phyloP scores from a whole-genome alignment of 2,888 invertebrate species.

The Pterostichus niger region DNA sequence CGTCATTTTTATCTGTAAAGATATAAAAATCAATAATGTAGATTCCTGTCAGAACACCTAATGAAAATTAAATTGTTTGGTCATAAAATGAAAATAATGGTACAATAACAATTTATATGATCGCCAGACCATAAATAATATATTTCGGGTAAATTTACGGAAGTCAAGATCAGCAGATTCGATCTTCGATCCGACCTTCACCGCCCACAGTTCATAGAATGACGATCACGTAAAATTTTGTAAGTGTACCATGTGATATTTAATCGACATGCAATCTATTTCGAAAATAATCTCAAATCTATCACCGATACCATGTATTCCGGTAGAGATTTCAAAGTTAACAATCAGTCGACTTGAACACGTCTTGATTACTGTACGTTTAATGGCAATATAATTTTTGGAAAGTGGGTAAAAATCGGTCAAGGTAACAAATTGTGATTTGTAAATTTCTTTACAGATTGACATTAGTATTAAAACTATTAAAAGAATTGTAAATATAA shows the following conservation, averaged over 20 bases:
- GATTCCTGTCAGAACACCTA: neutral
- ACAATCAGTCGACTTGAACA: neutral
- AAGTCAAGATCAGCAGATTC: neutral
- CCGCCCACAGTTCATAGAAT: conserved; percentile 5
- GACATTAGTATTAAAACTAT: conserved; percentile 7
- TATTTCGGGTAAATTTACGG: neutral
- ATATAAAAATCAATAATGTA: conserved; percentile 24
- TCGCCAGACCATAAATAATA: neutral
- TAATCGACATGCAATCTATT: conserved; percentile 5
- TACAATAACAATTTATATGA: neutral
- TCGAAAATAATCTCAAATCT: conserved; percentile 33
- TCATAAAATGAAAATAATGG: neutral
- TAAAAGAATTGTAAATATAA: conserved; percentile 45
- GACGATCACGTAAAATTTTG: conserved; percentile 33
- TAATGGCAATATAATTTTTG: neutral
- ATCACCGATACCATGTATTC: conserved; percentile 22
- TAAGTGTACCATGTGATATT: conserved; percentile 52
- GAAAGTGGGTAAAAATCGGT: conserved; percentile 8
- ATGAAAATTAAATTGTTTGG: conserved; percentile 13
- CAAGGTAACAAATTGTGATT: neutral
- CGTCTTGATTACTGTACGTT: neutral
- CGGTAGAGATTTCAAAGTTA: conserved; percentile 11
- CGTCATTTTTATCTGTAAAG: conserved; percentile 78
- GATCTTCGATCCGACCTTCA: conserved; percentile 18
- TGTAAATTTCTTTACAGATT: neutral